Percentiles rank a stretch among this genome's conserved stretches.
Conservation (phyloP, 2,797 vertebrate genomes). For the Sitta carolinensis region DNA sequence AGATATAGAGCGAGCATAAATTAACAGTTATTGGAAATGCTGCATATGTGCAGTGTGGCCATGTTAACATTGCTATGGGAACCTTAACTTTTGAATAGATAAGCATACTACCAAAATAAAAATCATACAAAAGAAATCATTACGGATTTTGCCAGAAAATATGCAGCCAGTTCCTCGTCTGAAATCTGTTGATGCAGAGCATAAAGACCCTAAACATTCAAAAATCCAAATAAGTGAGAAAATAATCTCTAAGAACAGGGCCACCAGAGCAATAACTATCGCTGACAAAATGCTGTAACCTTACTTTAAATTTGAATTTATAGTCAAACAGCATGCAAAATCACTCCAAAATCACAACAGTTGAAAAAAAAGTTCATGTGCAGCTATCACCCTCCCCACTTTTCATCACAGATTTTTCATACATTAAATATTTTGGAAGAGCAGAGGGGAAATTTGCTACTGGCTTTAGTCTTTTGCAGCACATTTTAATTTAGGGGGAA, state of each 20-base stretch:
- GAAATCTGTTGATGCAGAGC: slow-evolving; percentile 32
- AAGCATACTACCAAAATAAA: slow-evolving; percentile 25
- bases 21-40: slow-evolving; percentile 33
- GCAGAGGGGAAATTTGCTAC: neutral
- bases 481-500: neutral
- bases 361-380: neutral
- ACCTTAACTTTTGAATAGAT: slow-evolving; percentile 47
- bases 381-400: neutral
- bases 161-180: slow-evolving; percentile 3
- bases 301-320: neutral
- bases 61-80: slow-evolving; percentile 65
- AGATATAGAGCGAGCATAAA: slow-evolving; percentile 51
- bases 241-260: neutral
- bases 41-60: slow-evolving; percentile 11
- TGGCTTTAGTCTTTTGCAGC: slow-evolving; percentile 20
- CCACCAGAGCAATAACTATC: neutral
- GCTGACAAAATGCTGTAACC: neutral
- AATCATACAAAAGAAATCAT: slow-evolving; percentile 32
- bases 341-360: neutral
- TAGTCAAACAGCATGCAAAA: neutral
- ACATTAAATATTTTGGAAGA: slow-evolving; percentile 25
- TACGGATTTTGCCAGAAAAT: slow-evolving; percentile 42
- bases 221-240: neutral
- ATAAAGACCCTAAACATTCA: neutral
- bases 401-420: neutral